Evolutionary conservation across 2,888 invertebrate species (phyloP).

Genomic region (Euplexia lucipara): DNA sequence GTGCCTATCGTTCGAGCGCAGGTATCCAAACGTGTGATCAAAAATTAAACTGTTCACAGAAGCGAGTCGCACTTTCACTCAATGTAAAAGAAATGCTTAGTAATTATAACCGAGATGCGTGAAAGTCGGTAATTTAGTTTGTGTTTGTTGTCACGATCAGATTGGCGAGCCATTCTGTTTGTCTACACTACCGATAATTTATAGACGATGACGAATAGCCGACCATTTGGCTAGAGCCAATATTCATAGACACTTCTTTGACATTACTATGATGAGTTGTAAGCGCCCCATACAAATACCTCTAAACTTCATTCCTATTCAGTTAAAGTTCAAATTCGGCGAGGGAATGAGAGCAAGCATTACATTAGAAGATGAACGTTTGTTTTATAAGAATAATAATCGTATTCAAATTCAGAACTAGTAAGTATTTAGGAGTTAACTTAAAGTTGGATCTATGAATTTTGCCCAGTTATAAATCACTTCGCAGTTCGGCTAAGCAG

Average conservation of each 20-base stretch:
- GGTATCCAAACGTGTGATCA: slow-evolving; percentile 53
- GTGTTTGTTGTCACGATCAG: slow-evolving; percentile 66
- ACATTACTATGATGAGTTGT: no score
- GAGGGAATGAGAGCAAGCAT: no score
- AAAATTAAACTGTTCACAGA: slow-evolving; percentile 72
- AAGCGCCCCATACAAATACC: no score
- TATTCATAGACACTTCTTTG: slow-evolving; percentile 32
- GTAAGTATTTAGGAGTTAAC: no score
- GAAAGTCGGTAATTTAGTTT: slow-evolving; percentile 75
- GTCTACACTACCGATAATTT: slow-evolving; percentile 54
- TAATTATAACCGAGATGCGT: slow-evolving; percentile 76
- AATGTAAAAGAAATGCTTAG: slow-evolving; percentile 74
- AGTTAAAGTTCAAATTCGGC: no score
- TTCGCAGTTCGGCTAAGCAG: no score
- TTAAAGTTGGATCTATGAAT: no score
- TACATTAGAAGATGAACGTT: no score
- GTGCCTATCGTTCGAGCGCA: slow-evolving; percentile 2
- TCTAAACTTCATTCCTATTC: no score
- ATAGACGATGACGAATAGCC: slow-evolving; percentile 51
- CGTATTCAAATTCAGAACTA: no score
- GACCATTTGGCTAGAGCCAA: slow-evolving; percentile 25
- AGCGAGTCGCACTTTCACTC: slow-evolving; percentile 77
- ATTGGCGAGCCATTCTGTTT: slow-evolving; percentile 62
- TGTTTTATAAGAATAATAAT: no score
- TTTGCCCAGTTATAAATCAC: no score